Evolutionary conservation across 2,113 vertebrate genomes (phyloP), one percentile per base, ranked within the genome.

Genomic region (Phodopus roborovskii): DNA sequence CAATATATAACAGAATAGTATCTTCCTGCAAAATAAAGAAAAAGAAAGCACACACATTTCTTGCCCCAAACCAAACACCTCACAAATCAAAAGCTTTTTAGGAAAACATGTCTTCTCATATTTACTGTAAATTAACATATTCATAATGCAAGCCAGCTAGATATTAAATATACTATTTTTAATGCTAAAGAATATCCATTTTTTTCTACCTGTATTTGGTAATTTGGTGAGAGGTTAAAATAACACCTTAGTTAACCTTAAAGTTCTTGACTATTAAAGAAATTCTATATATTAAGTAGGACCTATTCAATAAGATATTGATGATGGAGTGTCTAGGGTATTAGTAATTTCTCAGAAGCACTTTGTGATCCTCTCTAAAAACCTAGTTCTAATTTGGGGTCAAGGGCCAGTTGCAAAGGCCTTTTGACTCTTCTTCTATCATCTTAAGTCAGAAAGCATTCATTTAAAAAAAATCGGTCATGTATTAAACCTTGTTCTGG

Each of bases 201-300:
- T 93, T 93, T 50, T 16, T 64, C 13, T 62, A 56, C 16, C n/a
- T 82, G 2, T 74, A 28, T 28, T 86, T 74, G 36, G 7, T 78
- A 60, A 68, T 82, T 90, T 90, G 22, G 4, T 42, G 13, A 94
- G 20, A 96, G 33, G 42, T 88, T 90, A 92, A 90, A 92, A 7
- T 84, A 45, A 68, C 45, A 22, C 81, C 39, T 90, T 75, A 53
- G 10, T 88, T 75, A 60, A 84, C n/a, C 50, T 22, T 87, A 56
- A 50, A 9, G 13, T 0, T 70, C 16, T 53, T 16, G 64, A 74
- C 30, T 64, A 93, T n/a, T 91, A 82, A 91, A 83, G 6, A 94
- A 77, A 60, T 77, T 82, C 73, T 73, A 8, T 56, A 56, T 62
- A 56, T 64, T 86, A 87, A 26, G 45, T 74, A 48, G 50, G 4